Evolutionary conservation across 2,113 vertebrate genomes (phyloP).

Genomic region (cat (Felis catus)): F.catus_Fca126_mat1.0 CM031412.1:193965501-193966000

Average conservation of each 20-base stretch:
- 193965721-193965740: neutral
- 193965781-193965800: neutral
- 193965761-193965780: neutral
- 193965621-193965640: neutral
- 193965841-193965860: neutral
- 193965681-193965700: neutral
- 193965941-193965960: neutral
- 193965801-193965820: neutral
- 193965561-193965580: neutral
- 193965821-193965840: neutral
- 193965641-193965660: neutral
- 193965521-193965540: neutral
- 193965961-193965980: neutral
- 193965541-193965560: neutral
- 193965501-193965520: neutral
- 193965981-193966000: neutral
- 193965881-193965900: neutral
- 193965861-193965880: neutral
- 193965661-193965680: neutral
- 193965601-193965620: neutral
- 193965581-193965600: too few species aligned
- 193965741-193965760: neutral
- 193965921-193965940: neutral
- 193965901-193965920: neutral
- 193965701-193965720: neutral